These are phyloP conservation scores for Sebastes dallii DNA, from an alignment of 2,797 vertebrate species.

Conservation along the genomic window DNA sequence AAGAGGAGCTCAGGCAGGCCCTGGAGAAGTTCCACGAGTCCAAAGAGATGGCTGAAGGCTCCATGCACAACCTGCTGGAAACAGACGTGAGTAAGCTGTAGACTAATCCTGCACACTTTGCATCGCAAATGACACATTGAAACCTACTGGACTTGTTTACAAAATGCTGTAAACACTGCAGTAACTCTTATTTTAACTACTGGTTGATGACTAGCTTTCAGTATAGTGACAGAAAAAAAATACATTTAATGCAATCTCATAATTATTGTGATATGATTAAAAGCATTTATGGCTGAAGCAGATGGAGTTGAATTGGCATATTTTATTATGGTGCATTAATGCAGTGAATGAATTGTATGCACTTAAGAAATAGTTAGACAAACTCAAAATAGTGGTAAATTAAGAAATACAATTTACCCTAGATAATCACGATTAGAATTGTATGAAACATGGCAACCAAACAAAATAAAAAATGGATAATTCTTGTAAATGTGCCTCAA, in stretches of 20 bases:
- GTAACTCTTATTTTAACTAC: not conserved
- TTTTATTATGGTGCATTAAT: not conserved
- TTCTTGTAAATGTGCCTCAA: not conserved
- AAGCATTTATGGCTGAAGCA: not conserved
- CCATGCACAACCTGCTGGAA: constrained; percentile 96
- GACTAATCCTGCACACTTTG: not conserved
- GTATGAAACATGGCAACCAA: not conserved
- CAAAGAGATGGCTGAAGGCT: constrained; percentile 90
- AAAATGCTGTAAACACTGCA: not conserved
- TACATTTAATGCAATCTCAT: not conserved
- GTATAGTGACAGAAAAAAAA: not conserved
- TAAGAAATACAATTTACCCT: not conserved
- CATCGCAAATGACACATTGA: not conserved
- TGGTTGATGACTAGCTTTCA: not conserved
- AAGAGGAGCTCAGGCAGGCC: constrained; percentile 91
- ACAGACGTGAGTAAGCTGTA: constrained; percentile 87
- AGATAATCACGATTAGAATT: not conserved
- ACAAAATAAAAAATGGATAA: not conserved
- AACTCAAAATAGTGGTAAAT: not conserved
- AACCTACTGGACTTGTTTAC: not conserved
- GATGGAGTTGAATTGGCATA: not conserved
- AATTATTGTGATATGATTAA: not conserved
- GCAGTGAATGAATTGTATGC: not conserved
- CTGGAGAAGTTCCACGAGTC: constrained; percentile 96
- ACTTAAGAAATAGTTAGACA: not conserved